phyloP scores from a whole-genome alignment of 1,140 invertebrate genomes.

The Cherax quadricarinatus region DNA sequence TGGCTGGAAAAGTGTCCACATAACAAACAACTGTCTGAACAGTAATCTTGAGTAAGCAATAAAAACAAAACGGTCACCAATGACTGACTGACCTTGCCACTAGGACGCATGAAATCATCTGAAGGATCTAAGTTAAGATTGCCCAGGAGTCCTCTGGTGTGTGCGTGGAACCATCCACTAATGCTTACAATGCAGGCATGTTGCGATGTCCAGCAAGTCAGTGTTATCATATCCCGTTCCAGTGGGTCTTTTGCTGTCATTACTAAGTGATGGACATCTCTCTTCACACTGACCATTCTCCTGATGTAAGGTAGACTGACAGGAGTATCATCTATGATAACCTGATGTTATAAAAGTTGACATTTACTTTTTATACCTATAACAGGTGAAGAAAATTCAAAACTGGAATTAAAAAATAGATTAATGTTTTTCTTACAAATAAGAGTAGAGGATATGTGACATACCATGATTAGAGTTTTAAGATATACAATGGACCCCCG shows the following conservation, averaged over 20 bases:
- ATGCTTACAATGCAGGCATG: constrained; percentile 32
- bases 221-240: neutral
- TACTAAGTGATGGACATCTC: constrained; percentile 8
- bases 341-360: constrained; percentile 3
- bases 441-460: no score
- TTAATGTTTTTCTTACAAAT: no score
- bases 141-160: constrained; percentile 49
- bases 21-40: no score
- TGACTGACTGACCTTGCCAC: constrained; percentile 22
- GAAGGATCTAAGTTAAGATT: constrained; percentile 37
- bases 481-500: no score
- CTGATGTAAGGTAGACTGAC: constrained; percentile 35
- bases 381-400: neutral
- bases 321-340: neutral
- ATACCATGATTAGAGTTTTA: no score
- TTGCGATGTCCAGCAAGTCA: constrained; percentile 31
- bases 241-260: neutral
- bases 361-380: neutral
- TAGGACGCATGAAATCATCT: constrained; percentile 45
- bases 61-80: no score
- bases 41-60: no score
- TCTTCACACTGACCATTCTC: neutral
- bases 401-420: neutral
- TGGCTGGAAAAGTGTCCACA: no score
- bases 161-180: constrained; percentile 46